Conservation (phyloP, 2,797 vertebrate species). For the Acanthurus lineatus region DNA sequence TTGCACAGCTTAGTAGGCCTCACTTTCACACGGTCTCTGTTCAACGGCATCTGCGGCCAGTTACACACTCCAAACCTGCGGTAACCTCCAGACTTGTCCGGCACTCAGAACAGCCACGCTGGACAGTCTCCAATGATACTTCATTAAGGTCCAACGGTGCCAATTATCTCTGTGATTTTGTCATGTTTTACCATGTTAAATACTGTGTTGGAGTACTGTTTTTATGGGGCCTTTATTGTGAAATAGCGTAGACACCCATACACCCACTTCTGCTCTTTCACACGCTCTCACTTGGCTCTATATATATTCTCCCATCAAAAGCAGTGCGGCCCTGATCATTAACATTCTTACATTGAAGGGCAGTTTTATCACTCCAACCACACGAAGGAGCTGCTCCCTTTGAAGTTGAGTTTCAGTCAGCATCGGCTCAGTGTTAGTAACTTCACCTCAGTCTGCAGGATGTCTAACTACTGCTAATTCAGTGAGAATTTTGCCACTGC, state of each 20-base stretch:
- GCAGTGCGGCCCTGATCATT: slow-evolving; percentile 69
- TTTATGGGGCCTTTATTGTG: slow-evolving; percentile 61
- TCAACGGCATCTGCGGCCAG: slow-evolving; percentile 58
- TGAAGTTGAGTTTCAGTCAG: slow-evolving; percentile 65
- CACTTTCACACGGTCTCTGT: slow-evolving; percentile 65
- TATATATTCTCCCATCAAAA: slow-evolving; percentile 74
- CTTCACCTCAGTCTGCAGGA: slow-evolving; percentile 36
- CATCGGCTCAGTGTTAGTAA: slow-evolving; percentile 30
- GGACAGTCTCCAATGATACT: slow-evolving; percentile 51
- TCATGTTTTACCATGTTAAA: slow-evolving; percentile 47
- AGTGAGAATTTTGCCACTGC: slow-evolving; percentile 8
- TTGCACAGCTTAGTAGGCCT: slow-evolving; percentile 62
- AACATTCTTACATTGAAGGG: slow-evolving; percentile 81
- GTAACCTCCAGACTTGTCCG: slow-evolving; percentile 37
- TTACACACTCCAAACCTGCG: slow-evolving; percentile 50
- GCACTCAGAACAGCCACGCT: slow-evolving; percentile 36
- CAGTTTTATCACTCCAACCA: slow-evolving; percentile 74
- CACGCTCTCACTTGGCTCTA: slow-evolving; percentile 75
- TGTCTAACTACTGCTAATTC: slow-evolving; percentile 40
- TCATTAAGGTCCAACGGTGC: slow-evolving; percentile 43
- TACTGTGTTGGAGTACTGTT: slow-evolving; percentile 44
- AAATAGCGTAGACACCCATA: slow-evolving; percentile 62
- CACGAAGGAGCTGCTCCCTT: slow-evolving; percentile 68
- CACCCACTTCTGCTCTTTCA: slow-evolving; percentile 68
- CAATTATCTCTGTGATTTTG: slow-evolving; percentile 50